Evolutionary conservation across 2,888 invertebrate species (phyloP).

Genomic region (Rhorus exstirpatorius): DNA sequence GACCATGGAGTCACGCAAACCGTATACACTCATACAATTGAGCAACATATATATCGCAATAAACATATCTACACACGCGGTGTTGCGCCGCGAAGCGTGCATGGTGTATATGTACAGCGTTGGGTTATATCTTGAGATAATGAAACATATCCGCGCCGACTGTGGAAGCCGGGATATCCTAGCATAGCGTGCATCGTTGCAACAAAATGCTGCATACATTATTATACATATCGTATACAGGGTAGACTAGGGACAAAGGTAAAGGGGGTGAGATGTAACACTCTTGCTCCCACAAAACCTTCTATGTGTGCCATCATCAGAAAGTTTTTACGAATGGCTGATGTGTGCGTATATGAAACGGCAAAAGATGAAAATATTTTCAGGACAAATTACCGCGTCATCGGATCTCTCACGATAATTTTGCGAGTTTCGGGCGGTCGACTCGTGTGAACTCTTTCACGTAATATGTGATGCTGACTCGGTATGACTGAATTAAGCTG

Average conservation of each 20-base stretch:
- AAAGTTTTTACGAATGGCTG: not conserved
- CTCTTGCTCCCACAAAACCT: not conserved
- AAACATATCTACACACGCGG: conserved; percentile 48
- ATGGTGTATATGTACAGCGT: not conserved
- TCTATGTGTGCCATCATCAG: not conserved
- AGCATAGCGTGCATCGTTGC: conserved; percentile 43
- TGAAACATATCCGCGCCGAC: conserved; percentile 58
- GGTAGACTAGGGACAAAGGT: not conserved
- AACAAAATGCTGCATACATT: conserved; percentile 22
- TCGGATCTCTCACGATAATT: no score
- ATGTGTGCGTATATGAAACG: not conserved
- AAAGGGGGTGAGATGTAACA: conserved; percentile 25
- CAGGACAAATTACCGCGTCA: no score
- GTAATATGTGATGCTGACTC: no score
- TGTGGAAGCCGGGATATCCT: conserved; percentile 36
- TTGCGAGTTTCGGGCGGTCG: no score
- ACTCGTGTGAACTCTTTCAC: no score
- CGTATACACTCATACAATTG: conserved; percentile 46
- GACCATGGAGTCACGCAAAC: conserved; percentile 27
- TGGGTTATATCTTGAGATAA: conserved; percentile 67
- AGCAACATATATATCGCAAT: conserved; percentile 63
- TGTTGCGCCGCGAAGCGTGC: conserved; percentile 9
- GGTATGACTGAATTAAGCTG: no score
- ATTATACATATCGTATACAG: not conserved
- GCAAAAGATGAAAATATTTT: no score